Evolutionary conservation across 2,888 invertebrate species (phyloP), one percentile per base, ranked within the genome.

Genomic region (Napeogenes inachia): DNA sequence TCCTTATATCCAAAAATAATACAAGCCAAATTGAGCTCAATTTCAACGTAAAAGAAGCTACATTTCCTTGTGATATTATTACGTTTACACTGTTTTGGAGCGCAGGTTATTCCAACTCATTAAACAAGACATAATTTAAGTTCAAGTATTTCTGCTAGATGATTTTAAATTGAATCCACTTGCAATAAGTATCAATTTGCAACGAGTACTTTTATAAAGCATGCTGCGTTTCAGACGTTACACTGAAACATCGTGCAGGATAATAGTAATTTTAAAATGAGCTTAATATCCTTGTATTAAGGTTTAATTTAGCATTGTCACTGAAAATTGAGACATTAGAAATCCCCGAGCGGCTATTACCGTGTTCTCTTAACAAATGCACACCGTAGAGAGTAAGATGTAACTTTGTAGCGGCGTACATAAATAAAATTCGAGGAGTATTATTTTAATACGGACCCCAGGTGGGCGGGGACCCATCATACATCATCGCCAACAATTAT

Each of bases 91-190:
- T 73, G 53, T 76, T 81, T 66, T 61, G 47, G 38, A 47, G 58
- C 50, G 67, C 55, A 65, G 61, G 59, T 72, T 68, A 82, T 80
- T 81, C 75, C 81, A 77, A 89, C 85, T 89, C 89, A 90, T 90
- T 90, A 90, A 89, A 89, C 87, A 89, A 87, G 89, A 86, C 86
- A 89, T 89, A 87, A 90, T 90, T 90, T 89, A 89, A 85, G 83
- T 79, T 78, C 75, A 74, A 70, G 66, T 61, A 64, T 55, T 64
- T 46, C 57, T 50, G 64, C 63, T 75, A 74, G 70, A 73, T 75
- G 63, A 85, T 76, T 82, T 76, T 70, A 70, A 75, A 72, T 76
- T 77, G 67, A 77, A 65, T 21, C 13, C 8, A 53, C 68, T 68
- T 60, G 59, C n/a, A 59, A 67, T 78, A 81, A 69, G 78, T 68